phyloP scores from a whole-genome alignment of 2,113 vertebrate genomes.

The Lamprologus sp. region DNA sequence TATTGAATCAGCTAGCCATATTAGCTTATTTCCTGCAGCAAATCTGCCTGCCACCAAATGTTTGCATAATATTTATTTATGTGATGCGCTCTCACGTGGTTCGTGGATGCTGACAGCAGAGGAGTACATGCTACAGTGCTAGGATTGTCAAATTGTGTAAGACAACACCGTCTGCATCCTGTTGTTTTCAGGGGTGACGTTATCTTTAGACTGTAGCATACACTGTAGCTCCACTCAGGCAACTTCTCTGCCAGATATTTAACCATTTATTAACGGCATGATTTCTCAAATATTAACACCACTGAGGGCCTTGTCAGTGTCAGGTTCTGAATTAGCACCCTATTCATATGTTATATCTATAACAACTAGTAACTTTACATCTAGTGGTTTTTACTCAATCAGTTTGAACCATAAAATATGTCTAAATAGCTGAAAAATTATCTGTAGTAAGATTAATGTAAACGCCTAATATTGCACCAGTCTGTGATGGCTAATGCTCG shows the following conservation, averaged over 20 bases:
- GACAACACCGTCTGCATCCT: neutral
- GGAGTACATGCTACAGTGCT: neutral
- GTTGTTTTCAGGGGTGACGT: neutral
- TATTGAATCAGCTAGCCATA: neutral
- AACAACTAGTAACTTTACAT: neutral
- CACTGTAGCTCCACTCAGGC: neutral
- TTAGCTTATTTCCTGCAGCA: neutral
- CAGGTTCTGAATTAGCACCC: neutral
- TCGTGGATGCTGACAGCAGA: neutral
- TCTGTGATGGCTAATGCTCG: neutral
- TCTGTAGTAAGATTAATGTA: neutral
- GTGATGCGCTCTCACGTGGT: neutral
- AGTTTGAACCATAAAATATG: neutral
- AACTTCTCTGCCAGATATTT: neutral
- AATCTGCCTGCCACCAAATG: neutral
- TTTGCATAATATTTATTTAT: neutral
- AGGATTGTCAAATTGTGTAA: neutral
- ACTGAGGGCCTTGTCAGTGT: neutral
- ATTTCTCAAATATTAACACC: neutral
- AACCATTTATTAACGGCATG: neutral
- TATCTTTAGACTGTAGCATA: neutral
- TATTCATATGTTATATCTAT: neutral
- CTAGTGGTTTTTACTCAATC: neutral
- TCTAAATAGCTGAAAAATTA: neutral
- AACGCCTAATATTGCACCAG: neutral